Evolutionary conservation across 1,140 invertebrate genomes (phyloP), one percentile per base, ranked within the genome.

Genomic region (Lysiphlebus fabarum): DNA sequence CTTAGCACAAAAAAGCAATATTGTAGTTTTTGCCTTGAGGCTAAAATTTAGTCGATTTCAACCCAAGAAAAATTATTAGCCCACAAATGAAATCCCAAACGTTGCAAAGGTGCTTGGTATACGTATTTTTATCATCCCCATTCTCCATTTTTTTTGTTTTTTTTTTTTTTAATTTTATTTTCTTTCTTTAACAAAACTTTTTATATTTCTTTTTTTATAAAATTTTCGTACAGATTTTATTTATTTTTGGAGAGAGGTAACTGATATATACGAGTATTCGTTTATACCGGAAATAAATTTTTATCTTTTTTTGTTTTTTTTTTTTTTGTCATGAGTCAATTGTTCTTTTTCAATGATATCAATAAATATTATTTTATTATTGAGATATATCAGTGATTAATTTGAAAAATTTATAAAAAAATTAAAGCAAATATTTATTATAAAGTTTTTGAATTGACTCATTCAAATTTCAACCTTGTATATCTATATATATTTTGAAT

Each of bases 31-130:
- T 44, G 58, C 58, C 53, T 14, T 51, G 33, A 42, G 49, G 58
- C 58, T 49, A 56, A 56, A 51, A 51, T 60, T 60, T 53, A 53
- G 37, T 60, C 53, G 58, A 60, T 60, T 60, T 42, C 45, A 49
- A 63, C 59, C 62, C 66, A 58, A 58, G 64, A 72, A 68, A 72
- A 74, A 70, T 74, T 73, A 74, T 65, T 70, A 67, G 55, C 58
- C 66, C 63, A 53, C 68, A 65, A 72, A 75, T 73, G 67, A 75
- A 75, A 75, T 72, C 65, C 56, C 49, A 64, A 65, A 1, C 64
- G 53, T 55, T 50, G 42, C 40, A 53, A 26, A 26, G 17, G 17
- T 26, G 17, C 17, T 26, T 26, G 41, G 50, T 42, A 55, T 40
- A 8, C 55, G 44, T 36, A 51, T 37, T 34, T 37, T 33, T 36